phyloP scores from a whole-genome alignment of 2,113 vertebrate genomes.

The Cisticola juncidis region DNA sequence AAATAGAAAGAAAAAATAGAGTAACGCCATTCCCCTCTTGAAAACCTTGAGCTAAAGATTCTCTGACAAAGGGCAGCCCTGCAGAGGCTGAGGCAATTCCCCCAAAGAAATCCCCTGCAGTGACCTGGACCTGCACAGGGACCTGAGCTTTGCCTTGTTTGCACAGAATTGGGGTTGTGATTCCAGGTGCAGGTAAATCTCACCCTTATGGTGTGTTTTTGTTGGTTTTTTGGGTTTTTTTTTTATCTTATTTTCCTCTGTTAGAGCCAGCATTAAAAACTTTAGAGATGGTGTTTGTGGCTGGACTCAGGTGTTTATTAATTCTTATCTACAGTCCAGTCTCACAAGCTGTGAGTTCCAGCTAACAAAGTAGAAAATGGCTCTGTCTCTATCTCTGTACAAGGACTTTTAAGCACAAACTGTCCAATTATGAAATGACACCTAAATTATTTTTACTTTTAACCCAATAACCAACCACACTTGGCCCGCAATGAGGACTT shows the following conservation, averaged over 20 bases:
- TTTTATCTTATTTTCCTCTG: no score
- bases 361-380: no score
- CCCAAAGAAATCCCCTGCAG: background rate
- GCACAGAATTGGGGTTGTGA: background rate
- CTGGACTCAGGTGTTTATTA: no score
- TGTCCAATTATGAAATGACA: no score
- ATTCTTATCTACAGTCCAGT: no score
- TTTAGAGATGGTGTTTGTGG: no score
- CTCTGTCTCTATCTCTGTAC: no score
- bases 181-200: background rate
- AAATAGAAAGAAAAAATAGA: background rate
- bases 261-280: no score
- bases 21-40: background rate
- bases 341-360: no score
- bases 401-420: no score
- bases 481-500: accelerated
- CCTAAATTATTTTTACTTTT: no score
- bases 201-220: background rate
- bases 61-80: background rate
- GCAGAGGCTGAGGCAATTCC: background rate
- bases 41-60: background rate
- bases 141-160: background rate
- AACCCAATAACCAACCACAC: background rate
- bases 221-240: no score
- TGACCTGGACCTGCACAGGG: background rate